Evolutionary conservation across 2,888 invertebrate genomes (phyloP).

Genomic region (Xiphydria camelus): DNA sequence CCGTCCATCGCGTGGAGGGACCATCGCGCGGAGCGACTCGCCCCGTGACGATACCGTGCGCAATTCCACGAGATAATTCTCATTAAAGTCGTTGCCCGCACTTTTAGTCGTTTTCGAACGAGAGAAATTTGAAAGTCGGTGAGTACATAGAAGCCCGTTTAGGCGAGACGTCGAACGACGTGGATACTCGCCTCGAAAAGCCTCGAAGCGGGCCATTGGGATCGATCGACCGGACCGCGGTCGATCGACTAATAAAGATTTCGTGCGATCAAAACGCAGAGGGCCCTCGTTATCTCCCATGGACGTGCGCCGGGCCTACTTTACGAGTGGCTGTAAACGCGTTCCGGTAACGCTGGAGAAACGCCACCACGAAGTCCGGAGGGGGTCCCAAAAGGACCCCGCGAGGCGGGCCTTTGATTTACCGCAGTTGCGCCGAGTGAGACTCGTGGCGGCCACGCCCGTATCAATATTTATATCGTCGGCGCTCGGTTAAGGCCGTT

Average conservation of each 20-base stretch:
- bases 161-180: too few relatives aligned
- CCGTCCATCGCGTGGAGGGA: too few relatives aligned
- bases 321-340: background rate
- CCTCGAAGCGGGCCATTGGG: background rate
- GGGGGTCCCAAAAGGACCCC: slow-evolving; percentile 32
- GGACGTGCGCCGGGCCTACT: slow-evolving; percentile 1
- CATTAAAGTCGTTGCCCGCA: too few relatives aligned
- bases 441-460: slow-evolving; percentile 12
- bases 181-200: background rate
- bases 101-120: too few relatives aligned
- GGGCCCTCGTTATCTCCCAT: slow-evolving; percentile 12
- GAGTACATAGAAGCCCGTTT: too few relatives aligned
- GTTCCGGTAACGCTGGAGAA: slow-evolving; percentile 2
- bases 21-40: too few relatives aligned
- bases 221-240: slow-evolving; percentile 2
- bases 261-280: slow-evolving; percentile 7
- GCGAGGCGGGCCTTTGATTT: slow-evolving; percentile 33
- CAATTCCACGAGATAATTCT: too few relatives aligned
- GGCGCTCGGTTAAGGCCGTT: slow-evolving; percentile 2
- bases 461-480: slow-evolving; percentile 18
- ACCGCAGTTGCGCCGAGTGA: slow-evolving; percentile 28
- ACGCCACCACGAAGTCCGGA: slow-evolving; percentile 3
- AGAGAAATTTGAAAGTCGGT: too few relatives aligned
- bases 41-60: too few relatives aligned
- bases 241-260: slow-evolving; percentile 15